Conservation (phyloP, 2,888 invertebrate species). For the Pterostichus madidus region DNA sequence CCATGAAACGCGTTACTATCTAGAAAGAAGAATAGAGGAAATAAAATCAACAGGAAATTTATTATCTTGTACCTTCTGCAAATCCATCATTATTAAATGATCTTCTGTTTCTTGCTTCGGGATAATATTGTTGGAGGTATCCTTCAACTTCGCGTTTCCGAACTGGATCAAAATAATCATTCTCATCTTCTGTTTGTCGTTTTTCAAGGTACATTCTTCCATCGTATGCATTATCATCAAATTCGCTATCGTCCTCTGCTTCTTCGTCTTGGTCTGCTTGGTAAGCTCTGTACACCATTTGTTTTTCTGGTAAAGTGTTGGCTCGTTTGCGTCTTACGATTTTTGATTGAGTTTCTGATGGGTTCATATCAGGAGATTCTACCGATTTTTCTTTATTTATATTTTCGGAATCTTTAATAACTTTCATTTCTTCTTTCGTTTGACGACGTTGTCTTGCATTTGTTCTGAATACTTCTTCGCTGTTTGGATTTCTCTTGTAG, state of each 20-base stretch:
- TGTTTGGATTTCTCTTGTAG: slow-evolving; percentile 22
- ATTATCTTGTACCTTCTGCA: slow-evolving; percentile 59
- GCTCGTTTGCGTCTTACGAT: slow-evolving; percentile 49
- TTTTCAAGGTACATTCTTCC: slow-evolving; percentile 56
- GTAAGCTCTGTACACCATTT: slow-evolving; percentile 51
- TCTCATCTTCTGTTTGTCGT: slow-evolving; percentile 59
- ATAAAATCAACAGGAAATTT: slow-evolving; percentile 39
- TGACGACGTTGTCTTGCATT: slow-evolving; percentile 30
- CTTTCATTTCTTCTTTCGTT: slow-evolving; percentile 40
- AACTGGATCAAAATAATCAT: slow-evolving; percentile 61
- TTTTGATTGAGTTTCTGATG: slow-evolving; percentile 63
- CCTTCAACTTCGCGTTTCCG: slow-evolving; percentile 56
- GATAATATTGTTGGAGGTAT: slow-evolving; percentile 40
- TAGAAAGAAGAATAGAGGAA: slow-evolving; percentile 36
- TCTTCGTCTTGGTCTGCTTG: slow-evolving; percentile 56
- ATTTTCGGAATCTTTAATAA: neutral
- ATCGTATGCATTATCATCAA: slow-evolving; percentile 66
- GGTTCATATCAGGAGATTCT: slow-evolving; percentile 4
- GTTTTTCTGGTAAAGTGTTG: slow-evolving; percentile 42
- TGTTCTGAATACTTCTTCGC: slow-evolving; percentile 20
- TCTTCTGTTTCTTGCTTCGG: slow-evolving; percentile 69
- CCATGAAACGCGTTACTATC: slow-evolving; percentile 42
- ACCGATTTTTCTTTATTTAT: no score
- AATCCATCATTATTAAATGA: slow-evolving; percentile 68
- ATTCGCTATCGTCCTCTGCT: slow-evolving; percentile 65